Evolutionary conservation across 2,888 invertebrate genomes (phyloP), one percentile per base, ranked within the genome.

Genomic region (Diloba caeruleocephala): DNA sequence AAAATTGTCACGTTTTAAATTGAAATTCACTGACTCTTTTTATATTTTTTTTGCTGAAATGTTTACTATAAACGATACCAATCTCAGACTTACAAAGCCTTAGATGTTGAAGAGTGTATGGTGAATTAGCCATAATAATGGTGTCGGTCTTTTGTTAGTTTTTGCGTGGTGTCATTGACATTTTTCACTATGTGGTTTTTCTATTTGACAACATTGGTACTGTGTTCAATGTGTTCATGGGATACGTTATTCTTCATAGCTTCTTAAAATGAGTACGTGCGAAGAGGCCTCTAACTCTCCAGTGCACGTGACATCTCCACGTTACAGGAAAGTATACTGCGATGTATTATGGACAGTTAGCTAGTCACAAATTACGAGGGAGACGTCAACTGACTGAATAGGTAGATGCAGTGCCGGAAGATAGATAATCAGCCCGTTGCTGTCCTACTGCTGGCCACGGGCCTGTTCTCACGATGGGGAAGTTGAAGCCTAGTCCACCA

Each of bases 121-220:
- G 77, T 68, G 71, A 81, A 80, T 82, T 82, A 70, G 53, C 70
- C 50, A 42, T 70, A 69, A 78, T 79, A 78, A 74, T 76, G 56
- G 64, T 48, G 54, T 45, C 38, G 34, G 49, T 36, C 71, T 58
- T 67, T 71, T 49, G 54, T 76, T 70, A 78, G 71, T 81, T 84
- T 85, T 82, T 85, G 75, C 77, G 61, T 41, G 57, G 60, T 79
- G 79, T 82, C 81, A 75, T 65, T 75, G 80, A 74, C 79, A 73
- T 74, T 74, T 71, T 62, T 63, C 34, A 23, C 21, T 54, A 44
- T 49, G 33, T 41, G 4, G n/a, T 17, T 41, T 54, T 56, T 51
- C 32, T 1, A 10, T 54, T 45, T 3, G 15, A 15, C 15, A 12
- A 14, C 14, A 5, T 1, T 37, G 6, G 17, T 37, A 9, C 7